Base-by-base conservation (phyloP, 2,888 invertebrate genomes). In the Sepioteuthis lessoniana region DNA sequence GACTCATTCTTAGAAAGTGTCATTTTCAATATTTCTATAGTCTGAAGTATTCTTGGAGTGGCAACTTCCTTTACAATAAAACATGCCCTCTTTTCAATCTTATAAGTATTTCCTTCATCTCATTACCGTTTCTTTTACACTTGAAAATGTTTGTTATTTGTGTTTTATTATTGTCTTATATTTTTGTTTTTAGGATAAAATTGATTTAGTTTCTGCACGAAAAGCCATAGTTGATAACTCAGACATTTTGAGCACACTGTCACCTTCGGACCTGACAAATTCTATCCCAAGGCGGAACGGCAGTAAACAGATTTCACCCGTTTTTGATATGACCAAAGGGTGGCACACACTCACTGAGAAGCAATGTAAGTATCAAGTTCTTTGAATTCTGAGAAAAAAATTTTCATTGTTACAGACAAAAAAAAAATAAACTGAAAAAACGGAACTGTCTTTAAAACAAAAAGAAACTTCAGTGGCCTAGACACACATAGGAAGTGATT, bases 141-240 rank as follows among this genome's bases (percentile, higher is more conserved):
- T 1, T n/a, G 0, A 35, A 16, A 76, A 55, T 55, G 5, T 55
- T 35, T 76, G n/a, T 93, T 25, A 31, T 94, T 93, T 47, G 25
- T 76, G 4, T 94, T 93, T 76, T 38, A 31, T 91, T 91, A 46
- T 91, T 47, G 8, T 93, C 28, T 93, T 55, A 2, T 38, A 0
- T 35, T 50, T 55, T 35, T 38, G 31, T 21, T 93, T 93, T 7
- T 38, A 93, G 93, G 93, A 93, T 60, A 93, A 93, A 60, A 50
- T 60, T 60, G 93, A 93, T 93, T 55, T 93, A 37, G 93, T 93
- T 16, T 60, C 93, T 7, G 93, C 93, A 21, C 60, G 93, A 5
- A 47, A 55, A n/a, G 37, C 93, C 35, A 3, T 93, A 37, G 38
- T 50, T 35, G 93, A 93, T n/a, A 50, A 16, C 35, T 50, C 47